These are phyloP conservation scores for Lanistes nyassanus DNA, from an alignment of 1,140 invertebrate genomes.

Conservation along the genomic window DNA sequence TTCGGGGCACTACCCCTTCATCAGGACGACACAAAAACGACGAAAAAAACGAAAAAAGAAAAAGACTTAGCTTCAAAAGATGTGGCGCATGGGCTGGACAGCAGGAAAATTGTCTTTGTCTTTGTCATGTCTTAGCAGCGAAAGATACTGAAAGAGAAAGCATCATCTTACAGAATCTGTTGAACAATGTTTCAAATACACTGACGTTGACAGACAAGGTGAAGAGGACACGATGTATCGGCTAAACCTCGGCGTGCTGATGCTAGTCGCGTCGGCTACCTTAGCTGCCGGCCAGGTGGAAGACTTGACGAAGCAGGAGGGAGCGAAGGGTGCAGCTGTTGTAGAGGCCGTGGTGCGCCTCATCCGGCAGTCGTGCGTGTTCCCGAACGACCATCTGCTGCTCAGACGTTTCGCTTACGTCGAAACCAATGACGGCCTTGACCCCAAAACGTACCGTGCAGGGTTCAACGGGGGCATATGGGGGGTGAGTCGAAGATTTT, in stretches of 20 bases:
- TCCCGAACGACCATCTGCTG: conserved; percentile 23
- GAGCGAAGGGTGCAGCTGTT: conserved; percentile 25
- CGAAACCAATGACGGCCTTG: conserved; percentile 25
- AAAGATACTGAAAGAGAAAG: too few species aligned
- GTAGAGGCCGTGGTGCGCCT: conserved; percentile 30
- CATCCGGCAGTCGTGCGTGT: conserved; percentile 28
- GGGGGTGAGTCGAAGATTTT: conserved; percentile 22
- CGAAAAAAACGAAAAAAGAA: too few species aligned
- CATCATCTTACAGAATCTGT: too few species aligned
- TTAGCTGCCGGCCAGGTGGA: not conserved
- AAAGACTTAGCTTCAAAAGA: too few species aligned
- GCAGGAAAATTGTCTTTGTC: too few species aligned
- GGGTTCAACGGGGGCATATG: conserved; percentile 41
- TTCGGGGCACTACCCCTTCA: too few species aligned
- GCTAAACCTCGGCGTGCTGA: not conserved
- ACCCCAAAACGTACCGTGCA: conserved; percentile 29
- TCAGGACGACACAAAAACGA: too few species aligned
- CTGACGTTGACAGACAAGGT: too few species aligned
- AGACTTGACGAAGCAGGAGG: conserved; percentile 37
- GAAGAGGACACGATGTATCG: not conserved
- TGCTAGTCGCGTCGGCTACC: not conserved
- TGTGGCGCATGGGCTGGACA: too few species aligned
- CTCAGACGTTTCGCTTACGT: conserved; percentile 30
- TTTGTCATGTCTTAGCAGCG: too few species aligned
- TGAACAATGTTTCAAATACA: too few species aligned